A percentile compares a stretch with the other conserved stretches of the same genome.
Evolutionary conservation across 1,140 invertebrate genomes (phyloP).

Genomic region (Homarus americanus): DNA sequence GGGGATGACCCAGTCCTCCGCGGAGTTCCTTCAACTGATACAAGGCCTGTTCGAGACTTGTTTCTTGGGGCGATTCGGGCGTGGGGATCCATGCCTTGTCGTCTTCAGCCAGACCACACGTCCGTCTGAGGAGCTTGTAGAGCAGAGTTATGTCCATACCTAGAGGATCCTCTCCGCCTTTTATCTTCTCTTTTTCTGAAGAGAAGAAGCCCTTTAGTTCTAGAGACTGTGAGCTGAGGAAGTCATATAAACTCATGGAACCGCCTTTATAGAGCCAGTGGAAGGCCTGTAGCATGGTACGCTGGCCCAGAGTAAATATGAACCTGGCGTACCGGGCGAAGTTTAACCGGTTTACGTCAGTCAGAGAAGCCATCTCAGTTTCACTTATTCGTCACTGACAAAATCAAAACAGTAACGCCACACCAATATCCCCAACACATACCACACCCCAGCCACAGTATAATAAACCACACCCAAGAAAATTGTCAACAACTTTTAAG

Average conservation of each 20-base stretch:
- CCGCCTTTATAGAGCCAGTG: slow-evolving; percentile 31
- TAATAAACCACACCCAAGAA: too few species aligned
- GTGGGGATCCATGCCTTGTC: not conserved
- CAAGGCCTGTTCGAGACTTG: not conserved
- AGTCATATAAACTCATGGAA: not conserved
- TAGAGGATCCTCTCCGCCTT: not conserved
- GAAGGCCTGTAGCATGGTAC: not conserved
- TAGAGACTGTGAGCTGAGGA: not conserved
- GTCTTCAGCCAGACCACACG: not conserved
- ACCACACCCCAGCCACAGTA: too few species aligned
- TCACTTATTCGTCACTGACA: too few species aligned
- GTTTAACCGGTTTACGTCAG: slow-evolving; percentile 30
- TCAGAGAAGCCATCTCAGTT: too few species aligned
- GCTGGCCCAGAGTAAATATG: not conserved
- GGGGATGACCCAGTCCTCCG: not conserved
- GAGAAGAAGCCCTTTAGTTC: not conserved
- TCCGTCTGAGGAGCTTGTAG: not conserved
- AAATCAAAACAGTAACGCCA: too few species aligned
- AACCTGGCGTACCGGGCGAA: slow-evolving; percentile 4
- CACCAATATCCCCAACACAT: too few species aligned
- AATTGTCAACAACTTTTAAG: too few species aligned
- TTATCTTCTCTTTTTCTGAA: not conserved
- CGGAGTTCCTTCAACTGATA: not conserved
- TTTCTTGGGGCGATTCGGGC: not conserved
- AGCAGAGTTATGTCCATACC: slow-evolving; percentile 18